Base-by-base conservation (phyloP, 2,888 invertebrate species). In the Eurytoma californica region DNA sequence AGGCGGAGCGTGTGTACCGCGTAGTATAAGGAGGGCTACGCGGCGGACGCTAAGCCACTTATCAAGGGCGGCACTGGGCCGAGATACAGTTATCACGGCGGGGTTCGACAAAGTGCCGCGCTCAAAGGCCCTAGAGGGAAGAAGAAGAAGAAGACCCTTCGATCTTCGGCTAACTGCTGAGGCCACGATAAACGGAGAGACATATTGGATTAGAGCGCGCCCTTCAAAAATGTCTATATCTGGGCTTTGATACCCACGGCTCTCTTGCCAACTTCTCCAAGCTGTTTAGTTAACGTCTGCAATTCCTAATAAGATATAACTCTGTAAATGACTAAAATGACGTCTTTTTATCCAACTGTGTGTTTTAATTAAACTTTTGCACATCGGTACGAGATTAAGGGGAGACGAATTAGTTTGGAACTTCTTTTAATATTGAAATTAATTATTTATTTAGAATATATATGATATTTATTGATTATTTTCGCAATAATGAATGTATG, bases 41-140 rank as follows among this genome's bases (percentile, higher is more conserved):
- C 68, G 60, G 51, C 55, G 53, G 68, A 20, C 72, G 75, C 79
- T 84, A 85, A 86, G 85, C 84, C 84, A 86, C 85, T 86, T 86
- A 85, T 85, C 86, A 82, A 82, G 81, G 80, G 83, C 79, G 77
- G 75, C 83, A 83, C 77, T 81, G 81, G 61, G 76, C 79, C 79
- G 79, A 77, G 74, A 83, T 82, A 84, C 83, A 84, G 84, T 82
- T 82, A 83, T 84, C 82, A 82, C 82, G 24, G 55, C 78, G 81
- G 82, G 82, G 83, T 82, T 84, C 83, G 82, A 84, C 84, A 84
- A 84, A 84, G 82, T 84, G 80, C 82, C 83, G 77, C 78, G 80
- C 82, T 83, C 80, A 82, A 72, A 72, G 65, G 66, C 24, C 49
- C 73, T 61, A n/a, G 55, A 66, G 73, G 55, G 65, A 75, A 57